Base-by-base conservation (phyloP, 2,797 vertebrate species). In the Tangara arthus region DNA sequence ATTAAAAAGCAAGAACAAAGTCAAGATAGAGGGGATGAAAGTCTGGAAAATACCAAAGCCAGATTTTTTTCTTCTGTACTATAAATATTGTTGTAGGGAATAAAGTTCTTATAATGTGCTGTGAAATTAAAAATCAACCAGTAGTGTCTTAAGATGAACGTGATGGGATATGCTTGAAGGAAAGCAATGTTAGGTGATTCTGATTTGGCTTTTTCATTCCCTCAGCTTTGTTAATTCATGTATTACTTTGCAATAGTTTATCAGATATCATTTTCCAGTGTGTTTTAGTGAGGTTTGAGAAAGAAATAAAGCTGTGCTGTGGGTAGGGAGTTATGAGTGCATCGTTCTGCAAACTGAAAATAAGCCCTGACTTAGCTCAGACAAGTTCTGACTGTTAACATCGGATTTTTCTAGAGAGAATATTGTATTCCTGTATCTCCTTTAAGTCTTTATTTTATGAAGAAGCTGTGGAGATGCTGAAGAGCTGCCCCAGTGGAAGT, bases 1-100 rank as follows among this genome's bases (percentile, higher is more conserved):
- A 76, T 35, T 80, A 79, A 91, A 95, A 97, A 96, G 70, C 49
- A 57, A 96, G 97, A 96, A 69, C 95, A 79, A 53, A 78, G 39
- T 69, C 84, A 88, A 93, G 91, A 88, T 81, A 92, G 79, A 85
- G 60, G 50, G 88, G 65, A 49, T 80, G 92, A 94, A 96, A 96
- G 95, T 68, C 93, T 94, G 93, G 95, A 89, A 95, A 85, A 94
- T 96, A 78, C 12, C 73, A 47, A 78, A 63, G 41, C 6, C 73
- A 77, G 83, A 47, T 69, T 27, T 55, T 66, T 83, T 42, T 66
- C 47, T 61, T 2, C 64, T 41, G 47, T 18, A 15, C 73, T 78
- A 55, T 77, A 77, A 77, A 61, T 86, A 41, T 32, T 77, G 47
- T 76, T 69, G 30, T 47, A 61, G 34, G 34, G 16, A 69, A 77